Percentiles rank a stretch among this genome's conserved stretches.
Evolutionary conservation across 2,888 invertebrate genomes (phyloP).

Genomic region (Oegoconia quadripuncta): DNA sequence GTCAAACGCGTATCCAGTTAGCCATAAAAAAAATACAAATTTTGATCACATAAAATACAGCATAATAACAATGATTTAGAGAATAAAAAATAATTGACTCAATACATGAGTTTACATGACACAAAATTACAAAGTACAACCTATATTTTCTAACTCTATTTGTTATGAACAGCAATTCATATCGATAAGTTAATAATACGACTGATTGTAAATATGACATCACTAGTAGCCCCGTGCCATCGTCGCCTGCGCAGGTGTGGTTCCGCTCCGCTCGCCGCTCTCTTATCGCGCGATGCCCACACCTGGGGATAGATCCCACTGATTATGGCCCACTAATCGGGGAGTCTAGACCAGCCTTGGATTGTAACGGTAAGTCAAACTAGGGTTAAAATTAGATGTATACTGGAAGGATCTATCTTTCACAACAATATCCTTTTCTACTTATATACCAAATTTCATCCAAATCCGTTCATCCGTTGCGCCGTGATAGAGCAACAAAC

Average conservation of each 20-base stretch:
- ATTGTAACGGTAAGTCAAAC: slow-evolving; percentile 6
- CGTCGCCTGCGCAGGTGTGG: slow-evolving; percentile 64
- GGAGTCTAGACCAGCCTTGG: slow-evolving; percentile 16
- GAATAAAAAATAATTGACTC: too few relatives aligned
- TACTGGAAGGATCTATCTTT: neutral
- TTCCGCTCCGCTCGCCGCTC: slow-evolving; percentile 59
- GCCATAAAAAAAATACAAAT: too few relatives aligned
- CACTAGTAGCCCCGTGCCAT: slow-evolving; percentile 41
- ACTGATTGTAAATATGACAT: slow-evolving; percentile 23
- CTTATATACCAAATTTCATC: too few relatives aligned
- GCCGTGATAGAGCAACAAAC: too few relatives aligned
- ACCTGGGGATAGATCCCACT: slow-evolving; percentile 24
- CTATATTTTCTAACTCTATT: slow-evolving; percentile 4
- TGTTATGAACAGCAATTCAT: too few relatives aligned
- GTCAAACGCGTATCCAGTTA: too few relatives aligned
- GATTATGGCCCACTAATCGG: slow-evolving; percentile 45
- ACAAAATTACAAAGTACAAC: too few relatives aligned
- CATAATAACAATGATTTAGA: too few relatives aligned
- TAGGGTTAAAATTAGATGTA: neutral
- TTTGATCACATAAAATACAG: too few relatives aligned
- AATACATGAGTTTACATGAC: too few relatives aligned
- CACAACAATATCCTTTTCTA: too few relatives aligned
- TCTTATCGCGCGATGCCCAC: slow-evolving; percentile 31
- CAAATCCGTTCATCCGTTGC: too few relatives aligned
- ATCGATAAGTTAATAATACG: slow-evolving; percentile 19